Conservation (phyloP, 2,888 invertebrate species). For the Dolichomitus sp. region DNA sequence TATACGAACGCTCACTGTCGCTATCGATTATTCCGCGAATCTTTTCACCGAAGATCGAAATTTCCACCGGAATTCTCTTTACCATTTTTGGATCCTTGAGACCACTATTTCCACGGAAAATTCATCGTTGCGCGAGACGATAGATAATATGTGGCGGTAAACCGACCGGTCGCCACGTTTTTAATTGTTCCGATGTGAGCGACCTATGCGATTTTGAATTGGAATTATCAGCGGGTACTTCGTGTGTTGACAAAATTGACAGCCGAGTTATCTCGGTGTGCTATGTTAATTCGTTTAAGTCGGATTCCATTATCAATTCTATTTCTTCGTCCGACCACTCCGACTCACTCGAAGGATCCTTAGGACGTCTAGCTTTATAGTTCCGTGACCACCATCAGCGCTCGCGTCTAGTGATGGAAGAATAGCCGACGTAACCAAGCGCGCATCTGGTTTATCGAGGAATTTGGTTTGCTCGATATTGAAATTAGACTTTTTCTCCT, state of each 20-base stretch:
- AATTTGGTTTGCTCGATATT: slow-evolving; percentile 31
- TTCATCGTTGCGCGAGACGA: not conserved
- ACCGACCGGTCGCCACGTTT: not conserved
- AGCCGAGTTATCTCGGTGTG: not conserved
- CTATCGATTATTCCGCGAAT: slow-evolving; percentile 3
- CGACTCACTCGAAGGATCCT: not conserved
- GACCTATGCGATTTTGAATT: not conserved
- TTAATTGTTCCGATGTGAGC: not conserved
- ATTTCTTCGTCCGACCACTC: not conserved
- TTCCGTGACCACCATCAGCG: not conserved
- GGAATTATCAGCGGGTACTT: not conserved
- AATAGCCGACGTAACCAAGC: slow-evolving; percentile 78
- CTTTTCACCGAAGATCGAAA: not conserved
- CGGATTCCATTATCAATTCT: not conserved
- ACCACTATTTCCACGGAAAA: not conserved
- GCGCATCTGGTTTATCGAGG: not conserved
- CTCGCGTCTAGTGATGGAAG: not conserved
- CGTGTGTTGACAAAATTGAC: not conserved
- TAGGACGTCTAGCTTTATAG: not conserved
- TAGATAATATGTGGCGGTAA: not conserved
- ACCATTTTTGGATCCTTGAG: slow-evolving; percentile 87
- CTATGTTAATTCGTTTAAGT: not conserved
- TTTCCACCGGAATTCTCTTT: not conserved
- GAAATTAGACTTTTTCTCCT: slow-evolving; percentile 16
- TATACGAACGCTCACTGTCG: not conserved